phyloP scores from a whole-genome alignment of 2,113 vertebrate species.

The Suncus etruscus region DNA sequence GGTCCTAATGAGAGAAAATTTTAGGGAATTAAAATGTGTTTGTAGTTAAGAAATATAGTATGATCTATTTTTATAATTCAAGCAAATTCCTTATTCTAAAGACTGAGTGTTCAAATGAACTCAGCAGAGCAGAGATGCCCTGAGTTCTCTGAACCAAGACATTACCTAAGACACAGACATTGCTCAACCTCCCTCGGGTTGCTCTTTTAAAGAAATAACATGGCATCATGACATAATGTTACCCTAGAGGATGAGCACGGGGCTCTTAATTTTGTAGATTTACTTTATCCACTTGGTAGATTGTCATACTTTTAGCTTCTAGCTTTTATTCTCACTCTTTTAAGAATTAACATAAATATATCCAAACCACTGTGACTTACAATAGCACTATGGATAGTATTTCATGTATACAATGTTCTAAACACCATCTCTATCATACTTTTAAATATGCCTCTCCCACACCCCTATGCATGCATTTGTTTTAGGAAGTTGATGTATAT shows the following conservation, averaged over 20 bases:
- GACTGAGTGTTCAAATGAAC: conserved; percentile 52
- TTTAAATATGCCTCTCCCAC: background rate
- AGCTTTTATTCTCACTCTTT: background rate
- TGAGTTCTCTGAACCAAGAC: conserved; percentile 69
- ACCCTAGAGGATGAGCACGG: background rate
- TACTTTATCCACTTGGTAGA: conserved; percentile 25
- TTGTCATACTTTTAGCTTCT: conserved; percentile 53
- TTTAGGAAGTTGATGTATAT: conserved; percentile 1
- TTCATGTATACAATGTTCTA: no score
- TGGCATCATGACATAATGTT: conserved; percentile 3
- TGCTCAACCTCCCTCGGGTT: conserved; percentile 48
- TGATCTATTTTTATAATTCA: conserved; percentile 17
- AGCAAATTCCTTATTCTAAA: conserved; percentile 39
- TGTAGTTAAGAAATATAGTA: background rate
- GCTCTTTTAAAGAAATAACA: background rate
- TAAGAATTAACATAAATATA: no score
- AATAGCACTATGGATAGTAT: no score
- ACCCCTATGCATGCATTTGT: background rate
- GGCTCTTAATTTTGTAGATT: conserved; percentile 6
- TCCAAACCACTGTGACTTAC: no score
- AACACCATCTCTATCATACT: conserved; percentile 1
- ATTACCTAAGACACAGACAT: conserved; percentile 71
- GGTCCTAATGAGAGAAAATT: background rate
- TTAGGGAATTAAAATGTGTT: background rate
- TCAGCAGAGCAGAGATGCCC: background rate